These are phyloP conservation scores for Geococcyx californianus DNA, from an alignment of 2,113 vertebrate genomes.

Conservation along the genomic window DNA sequence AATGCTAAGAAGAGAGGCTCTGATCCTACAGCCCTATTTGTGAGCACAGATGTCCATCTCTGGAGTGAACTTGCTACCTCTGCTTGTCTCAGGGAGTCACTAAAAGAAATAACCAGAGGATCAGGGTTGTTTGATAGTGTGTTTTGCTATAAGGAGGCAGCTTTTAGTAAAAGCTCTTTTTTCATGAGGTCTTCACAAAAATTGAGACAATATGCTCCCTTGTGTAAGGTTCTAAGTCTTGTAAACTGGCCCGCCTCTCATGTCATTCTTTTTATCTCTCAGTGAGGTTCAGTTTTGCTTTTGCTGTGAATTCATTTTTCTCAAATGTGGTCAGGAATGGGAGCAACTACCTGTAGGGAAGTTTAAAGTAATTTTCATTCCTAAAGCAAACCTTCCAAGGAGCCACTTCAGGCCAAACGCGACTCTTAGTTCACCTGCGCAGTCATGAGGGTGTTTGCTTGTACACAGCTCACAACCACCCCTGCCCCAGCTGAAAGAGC, in stretches of 20 bases:
- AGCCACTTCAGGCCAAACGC: not conserved
- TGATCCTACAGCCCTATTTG: not conserved
- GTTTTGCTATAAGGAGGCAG: not conserved
- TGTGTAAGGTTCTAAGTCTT: not conserved
- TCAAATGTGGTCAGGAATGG: not conserved
- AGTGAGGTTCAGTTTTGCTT: not conserved
- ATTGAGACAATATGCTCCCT: accelerated
- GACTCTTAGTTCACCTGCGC: not conserved
- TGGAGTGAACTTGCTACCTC: not conserved
- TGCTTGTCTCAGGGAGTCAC: not conserved
- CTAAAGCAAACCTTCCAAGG: not conserved
- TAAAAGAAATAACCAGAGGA: not conserved
- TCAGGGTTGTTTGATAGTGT: not conserved
- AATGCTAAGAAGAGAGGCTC: not conserved
- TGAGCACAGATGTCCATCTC: not conserved
- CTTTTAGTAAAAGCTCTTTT: not conserved
- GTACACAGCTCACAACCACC: not conserved
- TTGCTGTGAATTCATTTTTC: not conserved
- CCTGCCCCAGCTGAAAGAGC: not conserved
- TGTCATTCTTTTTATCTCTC: not conserved
- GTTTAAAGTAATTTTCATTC: not conserved
- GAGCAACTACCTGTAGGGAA: not conserved
- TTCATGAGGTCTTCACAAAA: not conserved
- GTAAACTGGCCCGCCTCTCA: not conserved
- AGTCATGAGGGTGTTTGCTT: not conserved